Base-by-base conservation (phyloP, 2,888 invertebrate genomes). In the Brenthis ino region DNA sequence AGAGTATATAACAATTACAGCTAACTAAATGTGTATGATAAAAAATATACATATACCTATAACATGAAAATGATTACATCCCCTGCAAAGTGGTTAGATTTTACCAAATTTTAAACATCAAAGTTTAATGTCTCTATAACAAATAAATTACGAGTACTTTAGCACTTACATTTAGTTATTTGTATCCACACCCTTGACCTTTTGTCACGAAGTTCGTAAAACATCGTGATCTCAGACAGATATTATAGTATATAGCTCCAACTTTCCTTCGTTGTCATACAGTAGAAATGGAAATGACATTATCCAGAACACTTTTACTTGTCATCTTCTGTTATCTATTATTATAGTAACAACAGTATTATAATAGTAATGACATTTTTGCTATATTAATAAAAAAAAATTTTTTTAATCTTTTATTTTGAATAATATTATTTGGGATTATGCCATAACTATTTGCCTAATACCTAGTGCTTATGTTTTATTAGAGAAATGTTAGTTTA, bases 201-300 rank as follows among this genome's bases (percentile, higher is more conserved):
- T 79, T 71, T 78, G 78, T 86, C 90, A 89, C 88, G 91, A 91
- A 69, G 76, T 76, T 77, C 71, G 82, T 84, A 83, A 85, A 85
- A 85, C 85, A 87, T 85, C 82, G 83, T 73, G 75, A 72, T 69
- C 64, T 61, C 53, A 60, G 55, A 64, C 53, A 60, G 55, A 64
- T 64, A 58, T 53, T 60, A 70, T 70, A 43, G 37, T 43, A 70
- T 70, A 54, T 66, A 53, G 64, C 58, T 24, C 12, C 50, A 68
- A 72, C 70, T 70, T 72, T 70, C 68, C 53, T 72, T 64, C 55
- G 13, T 67, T 64, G 28, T 43, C 20, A 37, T 55, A 51, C 33
- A 64, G 50, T 65, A 65, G 50, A 70, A 70, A 71, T 69, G 69
- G 57, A 61, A 63, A 65, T 69, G 66, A 65, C 53, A 64, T 65